phyloP scores from a whole-genome alignment of 2,888 invertebrate species.

The Dryocosmus kuriphilus region DNA sequence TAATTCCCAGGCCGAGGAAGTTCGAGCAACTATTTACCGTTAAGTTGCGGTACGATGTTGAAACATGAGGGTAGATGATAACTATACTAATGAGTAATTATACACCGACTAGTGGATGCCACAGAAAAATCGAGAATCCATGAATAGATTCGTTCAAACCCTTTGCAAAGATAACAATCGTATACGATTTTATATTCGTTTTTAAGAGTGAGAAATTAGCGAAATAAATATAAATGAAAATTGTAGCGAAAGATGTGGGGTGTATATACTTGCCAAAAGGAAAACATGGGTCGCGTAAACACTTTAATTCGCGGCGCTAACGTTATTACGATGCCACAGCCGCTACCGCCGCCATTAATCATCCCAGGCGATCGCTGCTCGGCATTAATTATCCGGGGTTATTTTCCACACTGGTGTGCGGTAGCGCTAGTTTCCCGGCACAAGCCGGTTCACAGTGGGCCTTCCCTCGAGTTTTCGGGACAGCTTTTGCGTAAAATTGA shows the following conservation, averaged over 20 bases:
- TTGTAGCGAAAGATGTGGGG: background rate
- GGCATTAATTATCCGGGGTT: conserved; percentile 74
- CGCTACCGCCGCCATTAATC: conserved; percentile 68
- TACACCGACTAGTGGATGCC: background rate
- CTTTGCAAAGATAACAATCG: background rate
- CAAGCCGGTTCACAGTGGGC: conserved; percentile 61
- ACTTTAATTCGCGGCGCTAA: conserved; percentile 69
- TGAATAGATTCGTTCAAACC: background rate
- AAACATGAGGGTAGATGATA: conserved; percentile 34
- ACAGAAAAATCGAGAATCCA: background rate
- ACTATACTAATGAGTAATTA: conserved; percentile 20
- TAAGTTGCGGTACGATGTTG: conserved; percentile 34
- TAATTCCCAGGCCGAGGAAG: conserved; percentile 37
- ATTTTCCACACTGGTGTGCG: conserved; percentile 68
- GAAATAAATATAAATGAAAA: background rate
- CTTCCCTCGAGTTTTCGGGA: conserved; percentile 65
- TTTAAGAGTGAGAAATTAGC: background rate
- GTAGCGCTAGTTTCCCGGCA: conserved; percentile 60
- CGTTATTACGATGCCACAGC: conserved; percentile 67
- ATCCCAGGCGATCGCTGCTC: conserved; percentile 70
- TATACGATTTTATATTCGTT: background rate
- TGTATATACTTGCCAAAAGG: conserved; percentile 29
- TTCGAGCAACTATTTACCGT: conserved; percentile 36
- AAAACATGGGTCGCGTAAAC: conserved; percentile 60
- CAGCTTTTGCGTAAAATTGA: conserved; percentile 72